A percentile compares a stretch with the other conserved stretches of the same genome.
Evolutionary conservation across 2,888 invertebrate genomes (phyloP).

Genomic region (Criorhina ranunculi): DNA sequence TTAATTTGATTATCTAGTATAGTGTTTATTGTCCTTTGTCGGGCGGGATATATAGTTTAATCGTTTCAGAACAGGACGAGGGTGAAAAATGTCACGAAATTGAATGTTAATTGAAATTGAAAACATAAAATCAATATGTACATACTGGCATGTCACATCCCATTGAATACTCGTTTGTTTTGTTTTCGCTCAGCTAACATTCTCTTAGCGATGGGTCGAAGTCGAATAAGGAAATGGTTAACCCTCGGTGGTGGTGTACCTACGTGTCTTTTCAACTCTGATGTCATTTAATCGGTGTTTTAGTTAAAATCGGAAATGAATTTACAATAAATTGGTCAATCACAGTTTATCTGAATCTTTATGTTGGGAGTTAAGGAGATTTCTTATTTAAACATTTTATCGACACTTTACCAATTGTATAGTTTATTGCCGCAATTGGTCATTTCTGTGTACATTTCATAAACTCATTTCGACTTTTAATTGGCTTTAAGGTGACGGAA

Average conservation of each 20-base stretch:
- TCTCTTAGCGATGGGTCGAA: neutral
- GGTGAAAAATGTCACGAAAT: neutral
- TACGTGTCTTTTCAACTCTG: constrained; percentile 26
- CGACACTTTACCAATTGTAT: too few relatives aligned
- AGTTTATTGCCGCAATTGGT: too few relatives aligned
- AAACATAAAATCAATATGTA: constrained; percentile 64
- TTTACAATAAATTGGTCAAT: too few relatives aligned
- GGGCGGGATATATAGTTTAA: constrained; percentile 7
- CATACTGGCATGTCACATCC: constrained; percentile 29
- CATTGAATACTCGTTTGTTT: constrained; percentile 39
- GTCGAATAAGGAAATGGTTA: neutral
- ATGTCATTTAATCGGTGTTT: constrained; percentile 10
- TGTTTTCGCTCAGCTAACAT: constrained; percentile 32
- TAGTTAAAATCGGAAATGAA: neutral
- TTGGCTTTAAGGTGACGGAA: too few relatives aligned
- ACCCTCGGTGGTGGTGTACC: neutral
- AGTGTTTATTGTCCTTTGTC: neutral
- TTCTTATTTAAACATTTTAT: too few relatives aligned
- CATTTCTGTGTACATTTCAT: too few relatives aligned
- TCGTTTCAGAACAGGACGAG: neutral
- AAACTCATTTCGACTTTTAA: too few relatives aligned
- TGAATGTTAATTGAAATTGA: constrained; percentile 22
- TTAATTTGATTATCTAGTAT: neutral
- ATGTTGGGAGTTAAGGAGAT: too few relatives aligned
- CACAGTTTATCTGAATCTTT: too few relatives aligned